Evolutionary conservation across 1,140 invertebrate genomes (phyloP).

Genomic region (Drosophila persimilis): DNA sequence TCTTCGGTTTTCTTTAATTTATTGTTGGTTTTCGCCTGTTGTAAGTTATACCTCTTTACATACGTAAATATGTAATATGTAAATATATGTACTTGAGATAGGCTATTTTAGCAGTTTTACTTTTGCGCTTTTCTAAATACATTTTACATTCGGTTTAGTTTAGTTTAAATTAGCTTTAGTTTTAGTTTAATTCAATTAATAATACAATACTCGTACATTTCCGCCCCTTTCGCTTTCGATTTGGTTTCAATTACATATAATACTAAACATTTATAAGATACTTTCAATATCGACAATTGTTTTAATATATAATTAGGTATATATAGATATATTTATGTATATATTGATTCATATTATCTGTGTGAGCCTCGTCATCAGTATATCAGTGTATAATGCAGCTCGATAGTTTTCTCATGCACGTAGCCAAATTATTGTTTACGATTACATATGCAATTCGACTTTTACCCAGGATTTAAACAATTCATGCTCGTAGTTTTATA

Average conservation of each 20-base stretch:
- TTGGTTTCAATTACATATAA: conserved; percentile 60
- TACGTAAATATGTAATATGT: conserved; percentile 35
- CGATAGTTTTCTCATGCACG: conserved; percentile 41
- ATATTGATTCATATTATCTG: conserved; percentile 50
- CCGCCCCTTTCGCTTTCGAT: conserved; percentile 18
- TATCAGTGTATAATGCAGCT: conserved; percentile 45
- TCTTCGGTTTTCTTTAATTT: conserved; percentile 38
- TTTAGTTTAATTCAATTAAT: conserved; percentile 51
- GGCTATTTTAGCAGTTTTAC: conserved; percentile 49
- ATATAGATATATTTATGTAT: conserved; percentile 26
- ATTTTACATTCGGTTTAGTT: conserved; percentile 60
- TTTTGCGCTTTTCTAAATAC: conserved; percentile 51
- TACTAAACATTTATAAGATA: conserved; percentile 80
- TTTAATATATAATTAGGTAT: conserved; percentile 67
- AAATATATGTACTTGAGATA: conserved; percentile 50
- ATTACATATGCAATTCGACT: conserved; percentile 33
- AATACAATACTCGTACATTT: conserved; percentile 32
- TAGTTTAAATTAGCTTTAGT: conserved; percentile 55
- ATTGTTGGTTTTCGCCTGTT: conserved; percentile 41
- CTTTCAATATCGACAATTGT: conserved; percentile 76
- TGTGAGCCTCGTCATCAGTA: conserved; percentile 38
- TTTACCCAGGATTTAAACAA: conserved; percentile 23
- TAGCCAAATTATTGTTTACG: conserved; percentile 35
- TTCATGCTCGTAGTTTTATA: conserved; percentile 43
- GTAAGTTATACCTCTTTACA: conserved; percentile 43